Base-by-base conservation (phyloP, 2,797 vertebrate species). In the Sorex maritimensis region DNA sequence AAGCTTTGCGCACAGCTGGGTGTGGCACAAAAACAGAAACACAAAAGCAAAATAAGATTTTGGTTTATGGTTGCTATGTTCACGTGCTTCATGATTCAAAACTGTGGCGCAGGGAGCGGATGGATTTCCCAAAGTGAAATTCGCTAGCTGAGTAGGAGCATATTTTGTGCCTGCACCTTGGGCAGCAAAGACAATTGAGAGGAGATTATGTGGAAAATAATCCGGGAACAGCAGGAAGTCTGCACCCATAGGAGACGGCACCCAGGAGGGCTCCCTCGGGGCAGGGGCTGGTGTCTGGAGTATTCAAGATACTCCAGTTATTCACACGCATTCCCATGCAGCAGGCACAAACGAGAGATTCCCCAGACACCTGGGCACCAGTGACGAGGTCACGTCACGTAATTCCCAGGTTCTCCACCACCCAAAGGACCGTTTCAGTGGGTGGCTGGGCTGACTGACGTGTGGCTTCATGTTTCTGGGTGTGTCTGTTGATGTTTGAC, bases 391-490 rank as follows among this genome's bases (percentile, higher is more conserved):
- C 72, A 74, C 68, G 24, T 14, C 6, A 15, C 69, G 52, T 67
- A 67, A 55, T 67, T 88, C 41, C 83, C 81, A 75, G 30, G 17
- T 90, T 81, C 86, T 38, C 30, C 75, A 23, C 85, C 46, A 92
- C 34, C 68, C 24, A 23, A 92, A 79, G 41, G 81, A 61, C 52
- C 1, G 0, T 24, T 88, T 46, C 41, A 72, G 34, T 79, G 75
- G 26, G 69, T 21, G 46, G 67, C 7, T 69, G 24, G 77, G 41
- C 34, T 49, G 28, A n/a, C 30, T 89, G 78, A 44, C 65, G 86
- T 84, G 86, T 41, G 83, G 81, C 67, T 93, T 95, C 79, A 44
- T 19, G 63, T 93, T 83, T 95, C 93, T 78, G 83, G 93, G 92
- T 61, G 88, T 93, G 86, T 84, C 80, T 95, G 63, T 88, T 92